These are phyloP conservation scores for Amphiprion ocellaris DNA, from an alignment of 2,113 vertebrate species.

Conservation along the genomic window DNA sequence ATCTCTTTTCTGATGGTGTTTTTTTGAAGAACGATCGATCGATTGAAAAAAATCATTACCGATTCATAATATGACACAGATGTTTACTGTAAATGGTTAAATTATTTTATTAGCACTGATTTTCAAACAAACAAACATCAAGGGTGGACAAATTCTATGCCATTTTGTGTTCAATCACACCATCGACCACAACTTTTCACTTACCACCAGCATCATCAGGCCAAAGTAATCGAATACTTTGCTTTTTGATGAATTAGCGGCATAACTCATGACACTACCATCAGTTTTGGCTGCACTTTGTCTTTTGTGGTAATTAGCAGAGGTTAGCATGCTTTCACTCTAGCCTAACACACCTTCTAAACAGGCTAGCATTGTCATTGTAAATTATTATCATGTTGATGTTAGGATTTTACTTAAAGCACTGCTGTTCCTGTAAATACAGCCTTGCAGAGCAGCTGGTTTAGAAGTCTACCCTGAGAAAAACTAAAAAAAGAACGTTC, in stretches of 20 bases:
- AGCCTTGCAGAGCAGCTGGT: not conserved
- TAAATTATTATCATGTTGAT: not conserved
- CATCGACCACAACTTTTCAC: not conserved
- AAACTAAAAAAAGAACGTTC: not conserved
- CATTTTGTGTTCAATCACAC: not conserved
- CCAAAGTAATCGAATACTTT: not conserved
- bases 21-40: not conserved
- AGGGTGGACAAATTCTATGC: not conserved
- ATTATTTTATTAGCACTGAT: not conserved
- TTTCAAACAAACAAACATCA: conserved; percentile 18
- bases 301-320: not conserved
- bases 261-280: not conserved
- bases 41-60: not conserved
- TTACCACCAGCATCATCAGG: not conserved
- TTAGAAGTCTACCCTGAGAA: not conserved
- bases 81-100: conserved; percentile 32
- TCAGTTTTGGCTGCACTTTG: not conserved
- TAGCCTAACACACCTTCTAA: no score
- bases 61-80: conserved; percentile 32
- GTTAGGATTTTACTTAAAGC: not conserved
- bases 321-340: no score
- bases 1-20: conserved; percentile 19
- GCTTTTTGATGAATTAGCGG: not conserved
- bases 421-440: not conserved
- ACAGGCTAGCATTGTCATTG: no score